These are phyloP conservation scores for Litoditis marina DNA, from an alignment of 2,888 invertebrate species.

Conservation along the genomic window DNA sequence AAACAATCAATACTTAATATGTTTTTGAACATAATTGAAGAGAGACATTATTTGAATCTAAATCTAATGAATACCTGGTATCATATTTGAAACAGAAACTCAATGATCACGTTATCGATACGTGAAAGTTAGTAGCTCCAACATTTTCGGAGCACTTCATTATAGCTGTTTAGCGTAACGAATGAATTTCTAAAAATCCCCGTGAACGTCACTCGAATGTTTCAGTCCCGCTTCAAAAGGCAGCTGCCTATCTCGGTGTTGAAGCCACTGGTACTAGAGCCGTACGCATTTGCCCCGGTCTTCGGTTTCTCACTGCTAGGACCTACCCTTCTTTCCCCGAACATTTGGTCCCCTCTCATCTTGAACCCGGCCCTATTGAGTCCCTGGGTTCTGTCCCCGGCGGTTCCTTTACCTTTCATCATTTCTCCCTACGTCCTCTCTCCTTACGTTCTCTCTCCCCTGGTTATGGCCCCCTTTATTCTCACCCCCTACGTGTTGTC, in stretches of 20 bases:
- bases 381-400: conserved; percentile 40
- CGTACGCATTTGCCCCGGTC: conserved; percentile 34
- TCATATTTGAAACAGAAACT: no score
- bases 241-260: conserved; percentile 17
- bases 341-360: conserved; percentile 51
- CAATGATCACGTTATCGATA: no score
- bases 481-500: conserved; percentile 34
- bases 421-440: conserved; percentile 37
- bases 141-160: no score
- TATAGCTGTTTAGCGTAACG: no score
- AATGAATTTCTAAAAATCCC: no score
- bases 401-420: conserved; percentile 39
- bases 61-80: no score
- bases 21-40: no score
- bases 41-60: no score
- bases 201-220: no score
- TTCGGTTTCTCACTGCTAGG: conserved; percentile 47
- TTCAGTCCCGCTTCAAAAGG: no score
- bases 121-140: no score
- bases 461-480: conserved; percentile 50
- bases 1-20: no score
- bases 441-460: conserved; percentile 31
- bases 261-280: conserved; percentile 20
- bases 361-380: conserved; percentile 47
- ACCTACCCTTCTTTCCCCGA: conserved; percentile 48